Evolutionary conservation across 2,888 invertebrate genomes (phyloP), one percentile per base, ranked within the genome.

Genomic region (Parnassius glacialis): DNA sequence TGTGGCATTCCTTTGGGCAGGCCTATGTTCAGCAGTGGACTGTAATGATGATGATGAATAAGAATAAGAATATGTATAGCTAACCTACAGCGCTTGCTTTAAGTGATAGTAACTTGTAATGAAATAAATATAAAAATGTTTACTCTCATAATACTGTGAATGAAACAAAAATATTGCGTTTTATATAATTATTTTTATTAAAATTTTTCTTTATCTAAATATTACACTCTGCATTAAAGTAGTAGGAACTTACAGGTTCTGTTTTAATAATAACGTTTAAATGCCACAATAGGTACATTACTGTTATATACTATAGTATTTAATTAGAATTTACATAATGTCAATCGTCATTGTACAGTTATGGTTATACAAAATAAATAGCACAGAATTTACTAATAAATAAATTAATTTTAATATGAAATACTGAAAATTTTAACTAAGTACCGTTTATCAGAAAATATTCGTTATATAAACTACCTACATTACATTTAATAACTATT

Each of bases 241-340:
- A 76, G 74, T 83, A 83, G 82, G 82, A 82, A 82, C 82, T 74
- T 77, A 77, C 62, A 65, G 53, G 70, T 65, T 71, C 67, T 70
- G 66, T 68, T 71, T 71, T 59, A 57, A 57, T 44, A 59, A 12
- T 61, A 68, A 66, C 68, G 59, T 67, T 62, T 66, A 74, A 74
- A 76, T 74, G 75, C 74, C 70, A 70, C 65, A 64, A 62, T 57
- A 44, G 58, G 59, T 64, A 66, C 59, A 51, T 42, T 51, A 52
- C 45, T 61, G 7, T 57, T 3, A n/a, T 54, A 52, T 10, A 13
- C 34, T 25, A 13, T 52, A 44, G 20, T n/a, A 57, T 43, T 54
- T 43, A 34, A 53, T 9, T 41, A 50, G 1, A 55, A 52, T 41
- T 44, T 41, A 13, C 3, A 41, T 25, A 48, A 34, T 51, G 45